Evolutionary conservation across 2,888 invertebrate species (phyloP), one percentile per base, ranked within the genome.

Genomic region (Zeuzera pyrina): DNA sequence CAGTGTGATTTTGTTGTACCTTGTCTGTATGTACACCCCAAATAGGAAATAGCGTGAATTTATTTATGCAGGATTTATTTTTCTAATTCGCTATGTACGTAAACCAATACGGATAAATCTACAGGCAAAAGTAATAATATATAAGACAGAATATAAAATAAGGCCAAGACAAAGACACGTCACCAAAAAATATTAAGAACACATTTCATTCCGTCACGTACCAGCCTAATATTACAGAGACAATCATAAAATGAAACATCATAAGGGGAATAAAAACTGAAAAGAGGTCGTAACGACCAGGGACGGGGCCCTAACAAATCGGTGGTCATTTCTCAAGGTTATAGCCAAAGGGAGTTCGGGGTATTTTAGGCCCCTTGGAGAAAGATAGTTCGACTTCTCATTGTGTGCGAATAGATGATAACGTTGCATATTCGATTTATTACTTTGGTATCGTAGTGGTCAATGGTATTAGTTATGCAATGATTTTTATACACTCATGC

Each of bases 171-270:
- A 19, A 19, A 19, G 19, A 19, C n/a, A n/a, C 4, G 12, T 3
- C 25, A 10, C 25, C 4, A 41, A 33, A 46, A 47, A 38, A 46
- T 46, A 51, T 46, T 44, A 46, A 37, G 42, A 47, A 45, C 49
- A 57, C 57, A 56, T 60, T 61, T 60, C 54, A 60, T 41, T 42
- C 43, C 62, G 50, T 63, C 73, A 76, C 74, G 68, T 69, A 56
- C 52, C 48, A 40, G 44, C 55, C 58, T 67, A 66, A 71, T 71
- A 68, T 59, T 56, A n/a, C 8, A 57, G 58, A 58, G 67, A 67
- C 76, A 74, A 78, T 78, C 69, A 76, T 72, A 76, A 73, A 76
- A 76, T 70, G 72, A 77, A 78, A 76, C 77, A 77, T 76, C 74
- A 71, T 72, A 74, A 65, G 64, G 65, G 67, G 56, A 69, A 74